phyloP scores from a whole-genome alignment of 2,797 vertebrate genomes.

The Oreochromis mossambicus region DNA sequence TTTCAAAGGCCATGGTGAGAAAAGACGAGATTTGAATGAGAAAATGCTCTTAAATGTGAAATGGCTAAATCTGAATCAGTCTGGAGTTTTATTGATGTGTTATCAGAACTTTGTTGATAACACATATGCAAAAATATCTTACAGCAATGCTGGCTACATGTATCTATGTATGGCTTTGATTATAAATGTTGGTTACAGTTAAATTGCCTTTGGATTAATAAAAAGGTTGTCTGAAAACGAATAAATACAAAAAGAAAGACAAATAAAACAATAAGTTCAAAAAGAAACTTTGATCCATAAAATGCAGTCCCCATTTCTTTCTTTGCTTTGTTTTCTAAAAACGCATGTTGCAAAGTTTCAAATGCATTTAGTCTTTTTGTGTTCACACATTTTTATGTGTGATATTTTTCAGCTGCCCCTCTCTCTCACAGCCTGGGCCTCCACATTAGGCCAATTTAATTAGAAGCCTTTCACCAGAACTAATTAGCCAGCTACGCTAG shows the following conservation, averaged over 20 bases:
- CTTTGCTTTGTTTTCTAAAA: neutral
- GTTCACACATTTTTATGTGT: neutral
- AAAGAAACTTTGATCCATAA: neutral
- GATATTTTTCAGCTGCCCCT: conserved; percentile 15
- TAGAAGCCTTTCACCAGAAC: conserved; percentile 74
- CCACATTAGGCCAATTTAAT: conserved; percentile 75
- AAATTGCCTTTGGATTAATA: neutral
- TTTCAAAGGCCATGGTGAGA: neutral
- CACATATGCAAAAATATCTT: neutral
- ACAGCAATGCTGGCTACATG: neutral
- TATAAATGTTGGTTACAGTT: rapidly evolving
- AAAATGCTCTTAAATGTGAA: neutral
- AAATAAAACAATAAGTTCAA: neutral
- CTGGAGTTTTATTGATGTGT: neutral
- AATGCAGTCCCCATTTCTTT: neutral
- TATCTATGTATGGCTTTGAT: neutral
- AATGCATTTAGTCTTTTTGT: neutral
- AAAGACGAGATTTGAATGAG: neutral
- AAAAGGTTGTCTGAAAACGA: neutral
- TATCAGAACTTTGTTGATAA: neutral
- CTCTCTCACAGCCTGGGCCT: conserved; percentile 10
- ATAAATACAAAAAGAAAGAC: neutral
- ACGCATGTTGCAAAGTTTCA: rapidly evolving
- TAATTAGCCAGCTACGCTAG: conserved; percentile 64
- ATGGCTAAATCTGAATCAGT: neutral